A percentile compares a stretch with the other conserved stretches of the same genome.
These are phyloP conservation scores for Orestias chungarensis DNA, from an alignment of 2,797 vertebrate species.

Conservation along the genomic window DNA sequence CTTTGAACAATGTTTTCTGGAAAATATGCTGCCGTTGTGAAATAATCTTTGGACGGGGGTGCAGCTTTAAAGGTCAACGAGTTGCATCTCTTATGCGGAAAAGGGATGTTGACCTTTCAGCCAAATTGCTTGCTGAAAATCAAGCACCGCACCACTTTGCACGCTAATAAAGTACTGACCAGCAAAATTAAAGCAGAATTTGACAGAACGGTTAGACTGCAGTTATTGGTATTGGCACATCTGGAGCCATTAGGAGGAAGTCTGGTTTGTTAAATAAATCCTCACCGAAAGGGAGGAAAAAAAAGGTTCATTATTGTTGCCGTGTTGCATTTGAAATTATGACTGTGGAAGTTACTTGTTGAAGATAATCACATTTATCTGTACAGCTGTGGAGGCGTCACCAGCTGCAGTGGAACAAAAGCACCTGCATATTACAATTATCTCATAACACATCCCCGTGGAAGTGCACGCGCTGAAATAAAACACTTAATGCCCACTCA, in stretches of 20 bases:
- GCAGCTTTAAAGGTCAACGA: conserved; percentile 56
- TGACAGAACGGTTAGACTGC: background rate
- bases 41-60: conserved; percentile 30
- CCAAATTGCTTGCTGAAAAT: conserved; percentile 45
- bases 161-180: conserved; percentile 43
- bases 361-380: conserved; percentile 27
- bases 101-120: conserved; percentile 64
- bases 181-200: conserved; percentile 16
- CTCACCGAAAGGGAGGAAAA: background rate
- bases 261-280: conserved; percentile 7
- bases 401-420: conserved; percentile 38
- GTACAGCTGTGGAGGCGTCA: background rate
- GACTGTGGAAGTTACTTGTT: conserved; percentile 14
- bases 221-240: conserved; percentile 8
- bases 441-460: conserved; percentile 29
- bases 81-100: conserved; percentile 47
- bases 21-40: conserved; percentile 28
- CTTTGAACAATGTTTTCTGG: conserved; percentile 49
- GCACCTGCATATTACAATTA: conserved; percentile 30
- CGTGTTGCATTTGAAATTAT: conserved; percentile 26
- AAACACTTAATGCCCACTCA: conserved; percentile 41
- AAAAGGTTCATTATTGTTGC: background rate
- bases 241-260: background rate
- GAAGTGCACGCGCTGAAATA: conserved; percentile 33
- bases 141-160: conserved; percentile 47